Evolutionary conservation across 1,140 invertebrate genomes (phyloP), one percentile per base, ranked within the genome.

Genomic region (Ips typographus): DNA sequence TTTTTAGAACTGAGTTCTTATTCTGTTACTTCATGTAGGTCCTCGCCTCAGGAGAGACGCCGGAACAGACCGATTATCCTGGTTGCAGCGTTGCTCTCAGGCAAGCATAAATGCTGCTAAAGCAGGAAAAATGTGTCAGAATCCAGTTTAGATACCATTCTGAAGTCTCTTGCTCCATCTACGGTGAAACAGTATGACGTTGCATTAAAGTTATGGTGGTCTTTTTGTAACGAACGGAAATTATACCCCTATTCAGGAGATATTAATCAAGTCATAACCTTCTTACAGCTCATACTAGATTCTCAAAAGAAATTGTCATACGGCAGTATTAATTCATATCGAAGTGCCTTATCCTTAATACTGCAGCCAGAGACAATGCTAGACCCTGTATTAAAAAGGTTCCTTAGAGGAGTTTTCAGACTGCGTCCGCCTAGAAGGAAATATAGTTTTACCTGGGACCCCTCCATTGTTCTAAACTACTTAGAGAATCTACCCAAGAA

Each of bases 21-120:
- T 22, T 22, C 22, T 22, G 22, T 22, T 22, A 22, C 22, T 22
- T 22, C 22, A 22, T 22, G 22, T 22, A 22, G 22, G 0, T 22
- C 22, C 22, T 22, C 22, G 22, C 22, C 22, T 22, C 22, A 22
- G 22, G 22, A 22, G 22, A 22, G 22, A 22, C 22, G 22, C 22
- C 22, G 22, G 22, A 22, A 22, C 22, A 22, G 22, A 22, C 22
- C 22, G 22, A 22, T 22, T 58, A 8, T 40, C 56, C 60, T 62
- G 60, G 60, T 47, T 2, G 60, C 37, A 62, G 41, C 41, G 8
- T 2, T 49, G 36, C 49, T 62, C n/a, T 62, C 60, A 2, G 8
- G 3, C 60, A 47, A 52, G 60, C 43, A 5, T n/a, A n/a, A n/a
- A n/a, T n/a, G n/a, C n/a, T n/a, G n/a, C n/a, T n/a, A n/a, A n/a